Percentiles rank a stretch among this genome's conserved stretches.
These are phyloP conservation scores for Lithodes maja DNA, from an alignment of 2,888 invertebrate species.

Conservation along the genomic window DNA sequence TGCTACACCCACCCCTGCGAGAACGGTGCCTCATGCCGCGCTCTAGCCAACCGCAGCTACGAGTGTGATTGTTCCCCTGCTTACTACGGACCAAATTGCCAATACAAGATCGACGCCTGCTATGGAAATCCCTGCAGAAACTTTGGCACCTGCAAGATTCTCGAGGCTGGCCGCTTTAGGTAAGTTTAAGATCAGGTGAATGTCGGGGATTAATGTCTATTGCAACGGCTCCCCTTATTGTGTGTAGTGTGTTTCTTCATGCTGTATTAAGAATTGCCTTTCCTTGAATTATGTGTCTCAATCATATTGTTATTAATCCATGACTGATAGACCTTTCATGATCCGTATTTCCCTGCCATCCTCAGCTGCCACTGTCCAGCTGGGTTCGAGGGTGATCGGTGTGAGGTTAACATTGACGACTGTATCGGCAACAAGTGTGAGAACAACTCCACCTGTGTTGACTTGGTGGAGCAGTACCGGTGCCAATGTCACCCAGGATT, in stretches of 20 bases:
- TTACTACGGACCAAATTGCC: constrained; percentile 95
- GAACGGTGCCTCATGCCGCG: constrained; percentile 89
- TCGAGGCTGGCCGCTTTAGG: constrained; percentile 97
- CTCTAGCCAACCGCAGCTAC: constrained; percentile 82
- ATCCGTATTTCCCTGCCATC: not conserved
- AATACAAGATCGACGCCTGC: constrained; percentile 98
- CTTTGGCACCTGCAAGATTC: constrained; percentile 89
- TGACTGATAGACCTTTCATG: too few relatives aligned
- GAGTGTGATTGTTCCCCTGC: constrained; percentile 94
- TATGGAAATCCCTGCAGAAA: constrained; percentile 98
- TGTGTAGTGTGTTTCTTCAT: too few relatives aligned
- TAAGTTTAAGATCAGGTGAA: constrained; percentile 74
- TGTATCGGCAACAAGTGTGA: constrained; percentile 89
- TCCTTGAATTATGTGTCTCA: too few relatives aligned
- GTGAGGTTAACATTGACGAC: constrained; percentile 97
- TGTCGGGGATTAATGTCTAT: too few relatives aligned
- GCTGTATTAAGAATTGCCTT: too few relatives aligned
- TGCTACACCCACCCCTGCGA: constrained; percentile 95
- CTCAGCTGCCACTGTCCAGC: constrained; percentile 90
- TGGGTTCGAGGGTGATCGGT: constrained; percentile 95
- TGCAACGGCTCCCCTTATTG: too few relatives aligned
- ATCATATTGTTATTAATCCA: too few relatives aligned
- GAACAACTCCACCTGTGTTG: constrained; percentile 69
- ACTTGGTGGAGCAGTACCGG: constrained; percentile 80
- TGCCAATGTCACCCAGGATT: constrained; percentile 93